Evolutionary conservation across 2,113 vertebrate species (phyloP).

Genomic region (Ursus arctos): DNA sequence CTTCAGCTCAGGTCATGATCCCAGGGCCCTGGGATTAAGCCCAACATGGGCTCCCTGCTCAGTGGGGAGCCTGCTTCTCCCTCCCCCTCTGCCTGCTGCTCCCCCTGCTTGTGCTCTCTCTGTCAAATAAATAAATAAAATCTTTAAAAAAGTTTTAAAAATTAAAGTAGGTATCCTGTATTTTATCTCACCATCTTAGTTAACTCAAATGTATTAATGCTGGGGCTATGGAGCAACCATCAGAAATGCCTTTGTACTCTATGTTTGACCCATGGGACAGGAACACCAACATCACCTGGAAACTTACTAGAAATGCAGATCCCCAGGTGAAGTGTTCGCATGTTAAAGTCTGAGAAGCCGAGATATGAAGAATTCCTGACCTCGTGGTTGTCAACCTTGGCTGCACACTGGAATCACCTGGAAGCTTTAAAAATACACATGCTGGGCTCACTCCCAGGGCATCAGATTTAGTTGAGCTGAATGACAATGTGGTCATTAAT

Average conservation of each 20-base stretch:
- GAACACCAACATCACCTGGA: background rate
- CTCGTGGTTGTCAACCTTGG: background rate
- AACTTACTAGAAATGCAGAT: background rate
- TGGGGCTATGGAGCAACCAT: background rate
- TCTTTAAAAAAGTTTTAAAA: background rate
- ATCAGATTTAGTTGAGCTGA: background rate
- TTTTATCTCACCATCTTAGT: background rate
- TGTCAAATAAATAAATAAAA: background rate
- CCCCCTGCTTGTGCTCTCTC: background rate
- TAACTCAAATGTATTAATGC: background rate
- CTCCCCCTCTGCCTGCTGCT: background rate
- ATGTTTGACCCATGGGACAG: background rate
- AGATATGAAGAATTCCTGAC: background rate
- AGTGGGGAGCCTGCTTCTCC: background rate
- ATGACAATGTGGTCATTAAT: no score
- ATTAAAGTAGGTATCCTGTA: background rate
- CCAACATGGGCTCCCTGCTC: background rate
- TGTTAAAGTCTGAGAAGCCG: background rate
- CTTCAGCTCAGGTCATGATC: background rate
- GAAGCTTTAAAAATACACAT: background rate
- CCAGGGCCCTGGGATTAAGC: background rate
- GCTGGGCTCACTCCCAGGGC: background rate
- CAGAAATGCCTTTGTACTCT: background rate
- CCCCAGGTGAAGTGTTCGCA: background rate
- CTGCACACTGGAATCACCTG: background rate